phyloP scores from a whole-genome alignment of 2,888 invertebrate species.

The Timandra comae region DNA sequence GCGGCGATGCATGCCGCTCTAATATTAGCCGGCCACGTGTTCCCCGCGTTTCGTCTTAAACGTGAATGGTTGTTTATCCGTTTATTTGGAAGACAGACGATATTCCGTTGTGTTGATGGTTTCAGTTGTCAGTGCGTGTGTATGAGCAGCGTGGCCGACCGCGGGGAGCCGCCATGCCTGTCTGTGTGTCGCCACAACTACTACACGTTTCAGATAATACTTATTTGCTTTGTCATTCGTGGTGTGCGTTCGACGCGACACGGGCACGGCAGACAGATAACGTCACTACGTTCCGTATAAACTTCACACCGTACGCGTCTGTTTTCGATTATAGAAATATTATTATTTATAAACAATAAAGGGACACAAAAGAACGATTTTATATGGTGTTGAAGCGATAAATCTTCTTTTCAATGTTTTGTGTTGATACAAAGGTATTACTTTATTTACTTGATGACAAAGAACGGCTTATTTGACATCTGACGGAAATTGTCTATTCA shows the following conservation, averaged over 20 bases:
- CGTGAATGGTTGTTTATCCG: constrained; percentile 45
- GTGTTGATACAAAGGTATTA: background rate
- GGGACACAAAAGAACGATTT: background rate
- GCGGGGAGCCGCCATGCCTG: constrained; percentile 40
- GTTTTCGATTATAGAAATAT: background rate
- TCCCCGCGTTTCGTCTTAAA: constrained; percentile 53
- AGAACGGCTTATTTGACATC: background rate
- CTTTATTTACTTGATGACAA: background rate
- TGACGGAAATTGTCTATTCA: background rate
- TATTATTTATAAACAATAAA: background rate
- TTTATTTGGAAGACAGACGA: constrained; percentile 31
- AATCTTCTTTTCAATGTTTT: background rate
- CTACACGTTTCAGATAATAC: constrained; percentile 35
- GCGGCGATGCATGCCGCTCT: constrained; percentile 41
- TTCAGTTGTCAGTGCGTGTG: constrained; percentile 54
- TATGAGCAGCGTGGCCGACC: constrained; percentile 25
- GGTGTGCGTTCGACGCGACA: constrained; percentile 31
- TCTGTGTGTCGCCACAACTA: constrained; percentile 30
- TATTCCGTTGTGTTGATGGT: constrained; percentile 57
- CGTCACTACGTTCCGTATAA: constrained; percentile 34
- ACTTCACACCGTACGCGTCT: constrained; percentile 20
- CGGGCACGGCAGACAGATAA: constrained; percentile 40
- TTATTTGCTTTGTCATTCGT: constrained; percentile 53
- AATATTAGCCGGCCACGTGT: constrained; percentile 68
- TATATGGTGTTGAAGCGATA: background rate